phyloP scores from a whole-genome alignment of 2,113 vertebrate species.

The Turnix velox region DNA sequence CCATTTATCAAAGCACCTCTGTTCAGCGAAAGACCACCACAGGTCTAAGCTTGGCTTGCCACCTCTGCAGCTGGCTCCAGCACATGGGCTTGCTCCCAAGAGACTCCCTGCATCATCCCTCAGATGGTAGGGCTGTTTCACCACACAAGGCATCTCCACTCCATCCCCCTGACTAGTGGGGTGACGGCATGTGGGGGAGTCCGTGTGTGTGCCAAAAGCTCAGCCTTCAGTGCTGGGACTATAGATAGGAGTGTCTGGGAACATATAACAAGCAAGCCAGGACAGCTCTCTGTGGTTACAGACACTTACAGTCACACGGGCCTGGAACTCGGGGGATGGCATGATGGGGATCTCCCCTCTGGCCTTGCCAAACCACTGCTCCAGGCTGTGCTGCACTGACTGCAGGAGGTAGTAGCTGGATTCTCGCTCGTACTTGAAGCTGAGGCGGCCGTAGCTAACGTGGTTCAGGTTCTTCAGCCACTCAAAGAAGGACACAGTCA shows the following conservation, averaged over 20 bases:
- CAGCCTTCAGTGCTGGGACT: neutral
- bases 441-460: neutral
- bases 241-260: neutral
- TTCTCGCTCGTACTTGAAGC: neutral
- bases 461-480: slow-evolving; percentile 27
- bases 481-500: neutral
- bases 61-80: neutral
- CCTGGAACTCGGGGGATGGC: neutral
- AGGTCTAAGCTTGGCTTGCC: neutral
- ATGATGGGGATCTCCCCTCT: neutral
- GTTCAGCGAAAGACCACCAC: neutral
- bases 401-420: neutral
- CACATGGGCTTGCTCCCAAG: neutral
- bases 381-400: slow-evolving; percentile 19
- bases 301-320: neutral
- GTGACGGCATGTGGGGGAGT: too few relatives aligned
- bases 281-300: neutral
- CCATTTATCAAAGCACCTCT: neutral
- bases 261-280: neutral
- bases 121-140: neutral
- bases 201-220: neutral
- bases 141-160: neutral
- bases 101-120: neutral
- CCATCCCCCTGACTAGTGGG: neutral
- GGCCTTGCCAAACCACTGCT: neutral